Conservation (phyloP, 2,113 vertebrate genomes). For the Asarcornis scutulata region DNA sequence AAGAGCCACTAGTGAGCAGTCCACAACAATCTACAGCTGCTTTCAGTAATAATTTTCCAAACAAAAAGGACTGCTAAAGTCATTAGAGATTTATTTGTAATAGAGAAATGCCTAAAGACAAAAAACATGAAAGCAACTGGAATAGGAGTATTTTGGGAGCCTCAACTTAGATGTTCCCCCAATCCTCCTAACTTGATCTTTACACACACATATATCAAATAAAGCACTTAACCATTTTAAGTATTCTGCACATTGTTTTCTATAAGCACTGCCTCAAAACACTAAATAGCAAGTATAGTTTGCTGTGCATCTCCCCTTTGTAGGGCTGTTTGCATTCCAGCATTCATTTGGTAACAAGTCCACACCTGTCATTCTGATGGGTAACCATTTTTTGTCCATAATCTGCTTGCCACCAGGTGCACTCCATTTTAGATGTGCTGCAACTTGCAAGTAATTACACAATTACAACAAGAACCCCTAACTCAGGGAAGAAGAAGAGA, state of each 20-base stretch:
- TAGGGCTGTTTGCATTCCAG: background rate
- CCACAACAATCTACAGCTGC: background rate
- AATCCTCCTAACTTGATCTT: background rate
- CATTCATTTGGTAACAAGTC: accelerated
- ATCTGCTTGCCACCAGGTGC: background rate
- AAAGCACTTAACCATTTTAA: background rate
- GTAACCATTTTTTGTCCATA: background rate
- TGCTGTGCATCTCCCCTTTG: background rate
- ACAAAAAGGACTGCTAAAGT: background rate
- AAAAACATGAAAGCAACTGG: background rate
- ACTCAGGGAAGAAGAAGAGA: background rate
- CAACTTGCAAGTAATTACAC: background rate
- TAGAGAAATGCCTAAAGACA: background rate
- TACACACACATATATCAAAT: background rate
- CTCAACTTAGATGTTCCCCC: background rate
- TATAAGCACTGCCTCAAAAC: background rate
- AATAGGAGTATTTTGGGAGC: background rate
- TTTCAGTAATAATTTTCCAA: background rate
- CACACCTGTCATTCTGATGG: background rate
- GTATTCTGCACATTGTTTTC: background rate
- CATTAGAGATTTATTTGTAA: background rate
- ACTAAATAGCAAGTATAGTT: accelerated
- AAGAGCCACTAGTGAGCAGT: background rate
- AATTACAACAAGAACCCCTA: background rate
- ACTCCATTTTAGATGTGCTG: background rate